Percentiles rank a stretch among this genome's conserved stretches.
phyloP scores from a whole-genome alignment of 1,140 invertebrate species.

The Periplaneta americana region DNA sequence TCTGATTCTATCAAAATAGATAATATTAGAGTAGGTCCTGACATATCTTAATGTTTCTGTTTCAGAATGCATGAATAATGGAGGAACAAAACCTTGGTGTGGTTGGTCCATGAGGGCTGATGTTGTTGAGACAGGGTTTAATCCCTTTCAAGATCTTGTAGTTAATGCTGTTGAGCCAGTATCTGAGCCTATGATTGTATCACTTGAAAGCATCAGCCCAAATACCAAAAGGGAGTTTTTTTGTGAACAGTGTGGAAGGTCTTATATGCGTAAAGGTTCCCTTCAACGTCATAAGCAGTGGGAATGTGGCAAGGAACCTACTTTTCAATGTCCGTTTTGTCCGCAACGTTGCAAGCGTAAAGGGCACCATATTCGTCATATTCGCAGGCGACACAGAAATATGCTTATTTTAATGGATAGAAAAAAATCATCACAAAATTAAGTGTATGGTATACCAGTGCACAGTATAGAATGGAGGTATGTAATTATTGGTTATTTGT shows the following conservation, averaged over 20 bases:
- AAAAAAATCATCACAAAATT: too few relatives aligned
- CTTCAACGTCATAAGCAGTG: conserved; percentile 57
- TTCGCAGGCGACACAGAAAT: conserved; percentile 46
- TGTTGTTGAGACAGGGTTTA: not conserved
- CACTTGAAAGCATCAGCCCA: not conserved
- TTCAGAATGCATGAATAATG: not conserved
- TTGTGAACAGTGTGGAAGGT: conserved; percentile 55
- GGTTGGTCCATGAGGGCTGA: not conserved
- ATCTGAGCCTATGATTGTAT: not conserved
- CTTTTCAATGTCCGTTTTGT: conserved; percentile 53
- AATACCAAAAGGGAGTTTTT: conserved; percentile 38
- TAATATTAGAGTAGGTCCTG: not conserved
- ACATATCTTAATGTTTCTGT: not conserved
- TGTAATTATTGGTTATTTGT: too few relatives aligned
- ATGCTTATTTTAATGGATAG: not conserved
- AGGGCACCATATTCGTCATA: conserved; percentile 51
- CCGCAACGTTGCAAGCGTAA: conserved; percentile 53
- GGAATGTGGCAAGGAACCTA: conserved; percentile 61
- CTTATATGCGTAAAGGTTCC: conserved; percentile 59
- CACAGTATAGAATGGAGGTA: too few relatives aligned
- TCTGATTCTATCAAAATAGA: not conserved
- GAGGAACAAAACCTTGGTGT: not conserved
- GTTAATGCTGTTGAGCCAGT: not conserved
- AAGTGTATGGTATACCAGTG: too few relatives aligned
- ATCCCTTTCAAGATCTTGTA: not conserved